A percentile compares a stretch with the other conserved stretches of the same genome.
Evolutionary conservation across 2,797 vertebrate species (phyloP).

Genomic region (Megaceryle alcyon): DNA sequence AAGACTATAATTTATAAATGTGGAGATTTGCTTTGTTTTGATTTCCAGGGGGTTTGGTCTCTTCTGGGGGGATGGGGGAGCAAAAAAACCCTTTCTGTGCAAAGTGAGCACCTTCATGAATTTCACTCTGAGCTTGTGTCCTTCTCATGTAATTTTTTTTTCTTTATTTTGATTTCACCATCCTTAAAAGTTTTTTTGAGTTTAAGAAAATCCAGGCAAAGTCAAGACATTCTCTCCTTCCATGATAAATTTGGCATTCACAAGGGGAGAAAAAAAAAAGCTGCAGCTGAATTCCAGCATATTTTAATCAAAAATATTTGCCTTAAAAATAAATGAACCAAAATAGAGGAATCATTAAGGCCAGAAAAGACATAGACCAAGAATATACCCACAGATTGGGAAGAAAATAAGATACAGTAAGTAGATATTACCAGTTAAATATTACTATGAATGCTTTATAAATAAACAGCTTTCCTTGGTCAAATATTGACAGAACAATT

Average conservation of each 20-base stretch:
- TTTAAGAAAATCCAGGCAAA: neutral
- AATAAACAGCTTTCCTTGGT: constrained; percentile 4
- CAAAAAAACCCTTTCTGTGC: neutral
- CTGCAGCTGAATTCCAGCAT: neutral
- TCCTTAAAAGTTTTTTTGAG: neutral
- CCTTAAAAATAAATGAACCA: neutral
- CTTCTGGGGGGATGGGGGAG: neutral
- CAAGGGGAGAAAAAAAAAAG: neutral
- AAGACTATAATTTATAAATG: neutral
- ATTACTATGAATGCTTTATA: neutral
- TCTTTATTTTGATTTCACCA: neutral
- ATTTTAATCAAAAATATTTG: neutral
- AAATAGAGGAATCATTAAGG: neutral
- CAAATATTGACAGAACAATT: constrained; percentile 33
- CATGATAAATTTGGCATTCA: neutral
- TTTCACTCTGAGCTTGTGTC: neutral
- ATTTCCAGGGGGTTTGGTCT: neutral
- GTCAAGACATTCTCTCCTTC: neutral
- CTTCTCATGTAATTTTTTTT: neutral
- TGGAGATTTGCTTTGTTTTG: rapidly evolving
- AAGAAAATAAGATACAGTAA: neutral
- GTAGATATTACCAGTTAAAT: constrained; percentile 5
- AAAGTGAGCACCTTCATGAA: neutral
- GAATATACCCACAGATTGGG: neutral
- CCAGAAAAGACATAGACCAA: neutral